Evolutionary conservation across 2,888 invertebrate genomes (phyloP).

Genomic region (Sphecodes monilicornis): DNA sequence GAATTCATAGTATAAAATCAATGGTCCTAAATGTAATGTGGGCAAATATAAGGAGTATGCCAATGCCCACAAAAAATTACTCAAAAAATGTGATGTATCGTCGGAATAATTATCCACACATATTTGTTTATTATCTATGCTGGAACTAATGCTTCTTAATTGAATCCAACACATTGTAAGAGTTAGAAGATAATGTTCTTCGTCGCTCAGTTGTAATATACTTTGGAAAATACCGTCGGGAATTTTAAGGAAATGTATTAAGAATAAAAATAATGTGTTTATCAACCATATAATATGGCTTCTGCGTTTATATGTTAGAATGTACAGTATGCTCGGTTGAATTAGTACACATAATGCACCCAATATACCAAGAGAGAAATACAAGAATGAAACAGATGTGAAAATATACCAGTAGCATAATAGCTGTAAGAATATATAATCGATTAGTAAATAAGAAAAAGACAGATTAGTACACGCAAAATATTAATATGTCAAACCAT

Average conservation of each 20-base stretch:
- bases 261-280: slow-evolving; percentile 85
- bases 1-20: slow-evolving; percentile 91
- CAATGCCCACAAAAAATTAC: slow-evolving; percentile 85
- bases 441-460: slow-evolving; percentile 18
- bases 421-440: slow-evolving; percentile 78
- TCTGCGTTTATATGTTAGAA: slow-evolving; percentile 85
- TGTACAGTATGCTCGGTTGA: slow-evolving; percentile 87
- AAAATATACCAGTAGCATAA: slow-evolving; percentile 86
- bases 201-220: slow-evolving; percentile 84
- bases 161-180: slow-evolving; percentile 89
- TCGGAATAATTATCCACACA: slow-evolving; percentile 1
- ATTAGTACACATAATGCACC: slow-evolving; percentile 85
- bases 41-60: slow-evolving; percentile 94
- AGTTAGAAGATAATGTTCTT: slow-evolving; percentile 86
- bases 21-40: slow-evolving; percentile 93
- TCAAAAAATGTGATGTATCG: slow-evolving; percentile 71
- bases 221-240: slow-evolving; percentile 85
- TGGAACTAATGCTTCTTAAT: slow-evolving; percentile 91
- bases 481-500: slow-evolving; percentile 70
- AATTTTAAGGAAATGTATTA: slow-evolving; percentile 85
- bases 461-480: slow-evolving; percentile 17
- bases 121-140: slow-evolving; percentile 85
- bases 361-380: slow-evolving; percentile 85
- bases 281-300: slow-evolving; percentile 86
- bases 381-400: slow-evolving; percentile 85